These are phyloP conservation scores for Pteropus alecto DNA, from an alignment of 2,113 vertebrate genomes.

Conservation along the genomic window DNA sequence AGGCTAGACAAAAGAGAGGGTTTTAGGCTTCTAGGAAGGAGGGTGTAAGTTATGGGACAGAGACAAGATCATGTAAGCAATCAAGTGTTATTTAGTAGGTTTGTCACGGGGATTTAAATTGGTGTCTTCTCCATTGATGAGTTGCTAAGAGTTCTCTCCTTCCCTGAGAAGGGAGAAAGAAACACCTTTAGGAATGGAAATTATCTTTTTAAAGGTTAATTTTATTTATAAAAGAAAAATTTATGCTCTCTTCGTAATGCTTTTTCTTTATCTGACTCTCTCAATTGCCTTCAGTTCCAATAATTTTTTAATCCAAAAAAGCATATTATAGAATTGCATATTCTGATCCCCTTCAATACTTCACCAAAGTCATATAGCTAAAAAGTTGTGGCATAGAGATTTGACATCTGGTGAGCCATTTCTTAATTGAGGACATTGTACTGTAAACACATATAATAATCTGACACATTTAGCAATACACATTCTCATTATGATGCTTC, in stretches of 20 bases:
- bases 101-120: not conserved
- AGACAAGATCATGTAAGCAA: not conserved
- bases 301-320: not conserved
- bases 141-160: not conserved
- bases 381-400: not conserved
- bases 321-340: not conserved
- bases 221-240: not conserved
- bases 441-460: not conserved
- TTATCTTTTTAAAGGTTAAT: not conserved
- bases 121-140: not conserved
- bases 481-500: not conserved
- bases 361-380: not conserved
- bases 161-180: not conserved
- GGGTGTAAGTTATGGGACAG: not conserved
- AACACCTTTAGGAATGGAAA: not conserved
- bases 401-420: not conserved
- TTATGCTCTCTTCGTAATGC: not conserved
- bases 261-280: not conserved
- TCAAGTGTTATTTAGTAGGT: not conserved
- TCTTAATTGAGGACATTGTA: not conserved
- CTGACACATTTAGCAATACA: not conserved
- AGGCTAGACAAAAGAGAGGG: not conserved
- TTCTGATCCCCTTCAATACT: not conserved
- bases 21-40: not conserved
- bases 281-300: not conserved